phyloP scores from a whole-genome alignment of 2,113 vertebrate genomes.

The Heteronetta atricapilla region DNA sequence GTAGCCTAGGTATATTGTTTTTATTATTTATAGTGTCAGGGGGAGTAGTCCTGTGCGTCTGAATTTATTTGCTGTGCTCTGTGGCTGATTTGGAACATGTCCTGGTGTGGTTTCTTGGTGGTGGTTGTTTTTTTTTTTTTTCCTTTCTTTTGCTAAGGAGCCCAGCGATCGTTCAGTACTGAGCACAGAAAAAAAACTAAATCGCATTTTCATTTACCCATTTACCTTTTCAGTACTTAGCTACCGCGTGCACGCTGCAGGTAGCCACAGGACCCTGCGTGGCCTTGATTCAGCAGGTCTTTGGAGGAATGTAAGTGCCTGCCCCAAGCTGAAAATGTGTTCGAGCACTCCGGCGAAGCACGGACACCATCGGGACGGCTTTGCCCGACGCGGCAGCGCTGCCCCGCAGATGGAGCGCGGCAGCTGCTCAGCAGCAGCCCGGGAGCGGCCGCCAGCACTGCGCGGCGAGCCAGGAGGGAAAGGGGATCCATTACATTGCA shows the following conservation, averaged over 20 bases:
- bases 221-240: conserved; percentile 19
- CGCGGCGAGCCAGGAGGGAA: background rate
- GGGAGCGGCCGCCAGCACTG: background rate
- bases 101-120: conserved; percentile 15
- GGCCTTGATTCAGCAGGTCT: background rate
- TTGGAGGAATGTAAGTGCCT: background rate
- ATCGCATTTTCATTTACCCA: background rate
- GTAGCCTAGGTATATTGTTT: conserved; percentile 36
- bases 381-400: accelerated
- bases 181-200: background rate
- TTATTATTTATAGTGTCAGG: conserved; percentile 50
- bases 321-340: background rate
- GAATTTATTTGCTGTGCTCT: conserved; percentile 48
- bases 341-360: background rate
- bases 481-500: conserved; percentile 49
- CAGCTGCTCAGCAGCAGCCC: conserved; percentile 50
- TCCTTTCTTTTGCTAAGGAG: conserved; percentile 19
- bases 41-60: conserved; percentile 13
- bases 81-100: conserved; percentile 39
- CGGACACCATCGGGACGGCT: accelerated
- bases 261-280: background rate
- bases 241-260: background rate
- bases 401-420: background rate
- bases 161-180: background rate
- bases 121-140: background rate